A percentile compares a stretch with the other conserved stretches of the same genome.
Evolutionary conservation across 2,797 vertebrate genomes (phyloP).

Genomic region (Peromyscus aztecus): DNA sequence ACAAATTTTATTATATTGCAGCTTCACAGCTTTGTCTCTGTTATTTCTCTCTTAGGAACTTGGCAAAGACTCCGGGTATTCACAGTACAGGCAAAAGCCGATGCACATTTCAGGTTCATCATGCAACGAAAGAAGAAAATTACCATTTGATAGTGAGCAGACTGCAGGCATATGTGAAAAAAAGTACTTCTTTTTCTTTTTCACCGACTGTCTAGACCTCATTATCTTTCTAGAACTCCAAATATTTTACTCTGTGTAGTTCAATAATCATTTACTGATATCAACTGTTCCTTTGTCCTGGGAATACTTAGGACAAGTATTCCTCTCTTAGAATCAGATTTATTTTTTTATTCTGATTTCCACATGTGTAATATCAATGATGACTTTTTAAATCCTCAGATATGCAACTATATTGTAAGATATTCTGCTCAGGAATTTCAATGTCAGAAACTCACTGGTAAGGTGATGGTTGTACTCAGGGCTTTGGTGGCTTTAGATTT

Average conservation of each 20-base stretch:
- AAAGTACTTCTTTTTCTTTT: not conserved
- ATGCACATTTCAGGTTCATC: not conserved
- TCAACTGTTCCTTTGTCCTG: not conserved
- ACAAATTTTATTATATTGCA: not conserved
- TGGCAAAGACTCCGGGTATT: not conserved
- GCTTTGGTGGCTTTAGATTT: not conserved
- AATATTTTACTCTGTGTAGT: not conserved
- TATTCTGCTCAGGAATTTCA: not conserved
- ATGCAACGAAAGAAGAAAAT: not conserved
- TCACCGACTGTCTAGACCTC: not conserved
- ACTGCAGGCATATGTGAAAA: no score
- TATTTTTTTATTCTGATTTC: not conserved
- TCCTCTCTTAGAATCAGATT: not conserved
- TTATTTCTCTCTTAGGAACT: constrained; percentile 60
- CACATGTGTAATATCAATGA: not conserved
- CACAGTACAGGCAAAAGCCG: not conserved
- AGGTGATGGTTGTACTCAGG: not conserved
- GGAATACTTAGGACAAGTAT: no score
- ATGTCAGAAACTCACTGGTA: not conserved
- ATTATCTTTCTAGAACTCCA: not conserved
- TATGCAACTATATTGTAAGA: not conserved
- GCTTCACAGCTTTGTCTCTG: not conserved
- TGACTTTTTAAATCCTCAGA: not conserved
- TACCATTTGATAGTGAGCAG: not conserved
- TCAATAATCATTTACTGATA: not conserved